These are phyloP conservation scores for Panurus biarmicus DNA, from an alignment of 2,113 vertebrate genomes.

Conservation along the genomic window DNA sequence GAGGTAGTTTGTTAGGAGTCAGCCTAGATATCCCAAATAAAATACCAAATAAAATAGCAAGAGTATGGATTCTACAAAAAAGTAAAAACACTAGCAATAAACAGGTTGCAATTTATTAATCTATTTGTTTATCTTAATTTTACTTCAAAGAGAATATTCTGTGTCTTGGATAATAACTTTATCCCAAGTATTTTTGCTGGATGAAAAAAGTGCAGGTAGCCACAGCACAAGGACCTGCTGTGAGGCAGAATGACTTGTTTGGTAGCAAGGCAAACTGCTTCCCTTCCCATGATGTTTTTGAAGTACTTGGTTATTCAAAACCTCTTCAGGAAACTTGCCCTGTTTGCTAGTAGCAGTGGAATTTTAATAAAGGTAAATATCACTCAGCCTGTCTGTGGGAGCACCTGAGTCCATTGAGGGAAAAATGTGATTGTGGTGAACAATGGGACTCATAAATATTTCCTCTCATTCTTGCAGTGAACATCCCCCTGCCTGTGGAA, in stretches of 20 bases:
- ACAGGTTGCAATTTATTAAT: not conserved
- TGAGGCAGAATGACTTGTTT: not conserved
- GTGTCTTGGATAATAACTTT: not conserved
- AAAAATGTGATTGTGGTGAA: not conserved
- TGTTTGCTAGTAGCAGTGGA: not conserved
- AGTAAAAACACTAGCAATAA: not conserved
- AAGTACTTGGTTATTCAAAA: constrained; percentile 9
- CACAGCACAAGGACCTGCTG: not conserved
- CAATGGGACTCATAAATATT: not conserved
- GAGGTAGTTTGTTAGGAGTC: not conserved
- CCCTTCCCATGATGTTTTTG: not conserved
- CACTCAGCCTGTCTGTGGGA: not conserved
- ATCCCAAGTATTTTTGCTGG: not conserved
- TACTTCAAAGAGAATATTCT: not conserved
- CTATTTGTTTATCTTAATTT: not conserved
- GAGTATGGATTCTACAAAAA: not conserved
- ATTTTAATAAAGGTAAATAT: not conserved
- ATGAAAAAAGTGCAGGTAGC: not conserved
- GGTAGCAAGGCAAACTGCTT: not conserved
- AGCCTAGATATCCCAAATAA: not conserved
- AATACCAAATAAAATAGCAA: not conserved
- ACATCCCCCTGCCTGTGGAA: constrained; percentile 55
- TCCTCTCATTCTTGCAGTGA: constrained; percentile 58
- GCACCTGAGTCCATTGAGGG: not conserved
- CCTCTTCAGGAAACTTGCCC: not conserved